Conservation (phyloP, 2,888 invertebrate genomes). For the Congeria kusceri region DNA sequence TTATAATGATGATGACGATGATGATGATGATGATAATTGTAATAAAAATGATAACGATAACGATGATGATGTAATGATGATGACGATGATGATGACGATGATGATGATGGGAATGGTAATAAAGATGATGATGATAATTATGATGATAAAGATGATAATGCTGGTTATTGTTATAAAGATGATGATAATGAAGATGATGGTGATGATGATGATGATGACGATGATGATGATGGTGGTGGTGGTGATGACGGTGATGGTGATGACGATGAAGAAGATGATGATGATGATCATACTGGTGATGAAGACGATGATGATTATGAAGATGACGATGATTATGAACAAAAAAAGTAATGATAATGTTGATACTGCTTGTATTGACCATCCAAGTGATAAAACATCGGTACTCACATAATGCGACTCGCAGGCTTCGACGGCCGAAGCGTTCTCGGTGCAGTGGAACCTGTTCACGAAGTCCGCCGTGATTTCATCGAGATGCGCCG, state of each 20-base stretch:
- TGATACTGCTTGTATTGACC: too few relatives aligned
- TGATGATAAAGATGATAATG: not conserved
- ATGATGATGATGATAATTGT: too few relatives aligned
- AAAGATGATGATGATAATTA: not conserved
- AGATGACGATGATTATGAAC: not conserved
- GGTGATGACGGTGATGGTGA: not conserved
- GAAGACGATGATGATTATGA: not conserved
- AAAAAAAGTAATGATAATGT: too few relatives aligned
- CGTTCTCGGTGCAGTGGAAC: not conserved
- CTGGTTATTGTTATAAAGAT: not conserved
- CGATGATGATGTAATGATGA: not conserved
- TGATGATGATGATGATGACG: not conserved
- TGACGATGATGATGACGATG: not conserved
- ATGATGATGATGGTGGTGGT: not conserved
- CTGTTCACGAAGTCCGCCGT: not conserved
- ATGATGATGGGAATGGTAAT: not conserved
- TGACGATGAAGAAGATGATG: too few relatives aligned
- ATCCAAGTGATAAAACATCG: too few relatives aligned
- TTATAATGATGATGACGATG: too few relatives aligned
- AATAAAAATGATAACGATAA: too few relatives aligned
- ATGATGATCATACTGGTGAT: not conserved
- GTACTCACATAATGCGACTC: not conserved
- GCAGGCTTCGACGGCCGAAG: not conserved
- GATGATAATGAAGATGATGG: not conserved
- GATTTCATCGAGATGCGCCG: not conserved